phyloP scores from a whole-genome alignment of 2,797 vertebrate species.

The Buceros bicornis region DNA sequence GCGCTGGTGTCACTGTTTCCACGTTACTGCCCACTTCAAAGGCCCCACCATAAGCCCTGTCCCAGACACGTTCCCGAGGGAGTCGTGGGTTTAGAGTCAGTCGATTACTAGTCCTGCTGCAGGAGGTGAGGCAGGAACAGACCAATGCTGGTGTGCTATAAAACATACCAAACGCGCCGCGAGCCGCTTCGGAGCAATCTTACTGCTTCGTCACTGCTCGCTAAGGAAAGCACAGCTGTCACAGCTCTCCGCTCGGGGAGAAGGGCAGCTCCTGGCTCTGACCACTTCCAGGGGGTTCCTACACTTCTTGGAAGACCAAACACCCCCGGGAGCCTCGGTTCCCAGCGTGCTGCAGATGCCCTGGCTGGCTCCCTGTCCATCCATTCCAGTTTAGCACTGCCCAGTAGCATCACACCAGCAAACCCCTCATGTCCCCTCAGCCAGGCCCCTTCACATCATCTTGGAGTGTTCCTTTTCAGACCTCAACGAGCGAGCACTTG shows the following conservation, averaged over 20 bases:
- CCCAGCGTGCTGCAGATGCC: neutral
- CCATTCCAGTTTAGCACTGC: neutral
- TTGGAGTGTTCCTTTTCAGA: neutral
- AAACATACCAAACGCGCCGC: neutral
- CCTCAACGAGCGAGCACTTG: neutral
- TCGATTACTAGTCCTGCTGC: neutral
- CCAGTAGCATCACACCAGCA: neutral
- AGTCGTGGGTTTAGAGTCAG: neutral
- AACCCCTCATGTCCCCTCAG: neutral
- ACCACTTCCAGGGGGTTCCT: neutral
- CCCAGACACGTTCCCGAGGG: neutral
- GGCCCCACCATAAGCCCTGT: neutral
- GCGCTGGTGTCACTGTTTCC: slow-evolving; percentile 42
- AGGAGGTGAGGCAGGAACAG: slow-evolving; percentile 12
- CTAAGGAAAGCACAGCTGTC: neutral
- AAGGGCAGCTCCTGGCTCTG: neutral
- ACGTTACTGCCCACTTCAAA: slow-evolving; percentile 1
- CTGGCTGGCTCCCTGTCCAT: neutral
- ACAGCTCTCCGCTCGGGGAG: neutral
- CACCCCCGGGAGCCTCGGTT: neutral
- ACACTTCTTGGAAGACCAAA: neutral
- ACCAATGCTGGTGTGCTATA: neutral
- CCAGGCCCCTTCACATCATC: neutral
- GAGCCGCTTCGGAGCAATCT: neutral
- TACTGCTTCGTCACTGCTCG: neutral